Conservation (phyloP, 1,140 invertebrate genomes). For the Heliconius hewitsoni region DNA sequence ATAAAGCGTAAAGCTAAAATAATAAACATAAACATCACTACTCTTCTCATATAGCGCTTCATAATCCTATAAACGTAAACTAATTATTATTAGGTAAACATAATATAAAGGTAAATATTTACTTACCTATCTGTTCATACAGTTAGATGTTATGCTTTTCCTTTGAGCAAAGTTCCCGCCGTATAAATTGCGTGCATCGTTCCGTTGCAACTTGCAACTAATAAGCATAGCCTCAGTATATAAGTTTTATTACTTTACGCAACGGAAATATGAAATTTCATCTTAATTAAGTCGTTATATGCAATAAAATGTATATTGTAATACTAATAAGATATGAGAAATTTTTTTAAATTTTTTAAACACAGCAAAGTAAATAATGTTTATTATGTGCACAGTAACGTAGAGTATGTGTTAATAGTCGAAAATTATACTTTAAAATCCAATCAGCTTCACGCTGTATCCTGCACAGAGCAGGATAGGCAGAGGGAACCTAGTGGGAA, state of each 20-base stretch:
- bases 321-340: neutral
- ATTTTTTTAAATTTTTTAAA: too few species aligned
- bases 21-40: neutral
- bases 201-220: neutral
- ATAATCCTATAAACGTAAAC: neutral
- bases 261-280: neutral
- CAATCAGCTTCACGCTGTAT: too few species aligned
- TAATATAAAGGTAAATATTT: neutral
- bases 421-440: too few species aligned
- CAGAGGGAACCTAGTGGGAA: too few species aligned
- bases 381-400: too few species aligned
- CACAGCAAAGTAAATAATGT: too few species aligned
- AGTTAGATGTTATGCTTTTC: neutral
- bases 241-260: constrained; percentile 12
- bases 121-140: neutral
- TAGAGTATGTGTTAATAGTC: too few species aligned
- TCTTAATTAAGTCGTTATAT: neutral
- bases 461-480: too few species aligned
- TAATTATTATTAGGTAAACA: neutral
- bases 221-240: neutral
- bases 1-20: too few species aligned
- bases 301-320: neutral
- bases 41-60: neutral
- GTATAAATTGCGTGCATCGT: constrained; percentile 1
- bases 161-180: neutral